Evolutionary conservation across 2,888 invertebrate genomes (phyloP).

Genomic region (Synergus itoensis): DNA sequence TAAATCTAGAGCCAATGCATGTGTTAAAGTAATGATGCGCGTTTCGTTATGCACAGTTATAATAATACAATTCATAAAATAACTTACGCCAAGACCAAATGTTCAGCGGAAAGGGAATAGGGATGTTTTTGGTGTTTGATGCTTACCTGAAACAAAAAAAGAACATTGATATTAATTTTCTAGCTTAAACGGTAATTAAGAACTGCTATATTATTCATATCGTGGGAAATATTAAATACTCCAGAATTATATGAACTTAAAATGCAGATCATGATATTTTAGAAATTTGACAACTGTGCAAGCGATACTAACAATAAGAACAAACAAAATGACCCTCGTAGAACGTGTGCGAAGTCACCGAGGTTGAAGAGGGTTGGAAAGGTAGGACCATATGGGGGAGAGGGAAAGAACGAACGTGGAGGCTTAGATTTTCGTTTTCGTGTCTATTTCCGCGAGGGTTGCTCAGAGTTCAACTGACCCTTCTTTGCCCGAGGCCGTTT

Average conservation of each 20-base stretch:
- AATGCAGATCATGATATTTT: background rate
- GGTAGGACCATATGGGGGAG: background rate
- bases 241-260: background rate
- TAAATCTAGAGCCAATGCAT: background rate
- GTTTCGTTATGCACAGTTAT: background rate
- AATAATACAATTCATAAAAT: conserved; percentile 1
- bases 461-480: conserved; percentile 7
- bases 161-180: background rate
- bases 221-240: too few species aligned
- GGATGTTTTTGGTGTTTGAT: background rate
- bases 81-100: background rate
- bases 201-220: too few species aligned
- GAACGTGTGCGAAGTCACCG: background rate
- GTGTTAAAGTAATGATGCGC: background rate
- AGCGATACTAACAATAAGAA: background rate
- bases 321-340: background rate
- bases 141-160: conserved; percentile 25
- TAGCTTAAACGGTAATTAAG: background rate
- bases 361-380: background rate
- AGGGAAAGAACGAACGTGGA: background rate
- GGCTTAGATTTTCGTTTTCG: background rate
- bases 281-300: conserved; percentile 1
- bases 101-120: background rate
- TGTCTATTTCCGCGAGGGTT: background rate
- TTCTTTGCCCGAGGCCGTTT: conserved; percentile 21